Conservation (phyloP, 2,797 vertebrate species). For the Coregonus sp. region DNA sequence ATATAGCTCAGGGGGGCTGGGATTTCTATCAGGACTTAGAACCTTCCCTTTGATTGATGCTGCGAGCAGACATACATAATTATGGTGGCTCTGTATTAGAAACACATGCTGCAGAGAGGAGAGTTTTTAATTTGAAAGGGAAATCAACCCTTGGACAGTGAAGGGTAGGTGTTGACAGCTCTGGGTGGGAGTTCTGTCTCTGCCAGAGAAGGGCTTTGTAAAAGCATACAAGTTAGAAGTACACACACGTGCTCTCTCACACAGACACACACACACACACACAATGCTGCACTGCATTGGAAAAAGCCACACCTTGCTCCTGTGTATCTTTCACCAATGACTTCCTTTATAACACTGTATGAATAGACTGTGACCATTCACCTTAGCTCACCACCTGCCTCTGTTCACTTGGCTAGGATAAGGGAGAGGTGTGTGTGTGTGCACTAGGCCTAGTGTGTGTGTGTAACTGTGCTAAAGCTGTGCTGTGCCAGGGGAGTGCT, state of each 20-base stretch:
- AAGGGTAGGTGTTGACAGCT: slow-evolving; percentile 31
- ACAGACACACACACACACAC: slow-evolving; percentile 39
- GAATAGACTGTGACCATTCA: slow-evolving; percentile 60
- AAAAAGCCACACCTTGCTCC: slow-evolving; percentile 68
- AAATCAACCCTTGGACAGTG: slow-evolving; percentile 25
- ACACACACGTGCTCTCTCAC: slow-evolving; percentile 27
- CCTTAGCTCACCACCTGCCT: slow-evolving; percentile 58
- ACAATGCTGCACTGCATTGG: slow-evolving; percentile 42
- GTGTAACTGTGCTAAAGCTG: slow-evolving; percentile 16
- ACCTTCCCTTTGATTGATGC: slow-evolving; percentile 42
- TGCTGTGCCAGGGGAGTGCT: slow-evolving; percentile 1
- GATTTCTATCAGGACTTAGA: slow-evolving; percentile 21
- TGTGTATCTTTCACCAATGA: slow-evolving; percentile 60
- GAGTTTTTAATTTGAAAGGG: not conserved
- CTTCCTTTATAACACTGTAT: slow-evolving; percentile 59
- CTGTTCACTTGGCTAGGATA: slow-evolving; percentile 14
- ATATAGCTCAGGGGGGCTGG: not conserved
- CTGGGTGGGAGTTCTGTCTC: not conserved
- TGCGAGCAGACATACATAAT: slow-evolving; percentile 33
- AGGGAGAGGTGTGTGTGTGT: slow-evolving; percentile 18
- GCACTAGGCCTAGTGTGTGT: not conserved
- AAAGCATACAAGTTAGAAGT: slow-evolving; percentile 21
- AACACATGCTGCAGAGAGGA: slow-evolving; percentile 18
- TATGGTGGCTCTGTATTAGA: slow-evolving; percentile 14
- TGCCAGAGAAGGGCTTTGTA: slow-evolving; percentile 2